Percentiles rank a stretch among this genome's conserved stretches.
Evolutionary conservation across 1,140 invertebrate species (phyloP).

Genomic region (Chelonus insularis): DNA sequence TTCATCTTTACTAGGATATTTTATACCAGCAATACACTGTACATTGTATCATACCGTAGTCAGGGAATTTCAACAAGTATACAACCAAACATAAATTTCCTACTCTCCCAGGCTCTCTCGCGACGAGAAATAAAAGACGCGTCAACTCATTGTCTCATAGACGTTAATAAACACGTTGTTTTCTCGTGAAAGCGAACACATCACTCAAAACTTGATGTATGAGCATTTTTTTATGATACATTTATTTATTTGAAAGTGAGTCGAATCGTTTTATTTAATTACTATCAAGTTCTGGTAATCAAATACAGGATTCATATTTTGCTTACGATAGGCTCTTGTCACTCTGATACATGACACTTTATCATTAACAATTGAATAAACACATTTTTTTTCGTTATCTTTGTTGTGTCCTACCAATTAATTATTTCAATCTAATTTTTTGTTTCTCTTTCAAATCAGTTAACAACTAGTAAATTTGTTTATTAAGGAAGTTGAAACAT

Average conservation of each 20-base stretch:
- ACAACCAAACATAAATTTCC: slow-evolving; percentile 14
- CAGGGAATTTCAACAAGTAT: no score
- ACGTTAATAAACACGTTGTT: neutral
- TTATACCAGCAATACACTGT: no score
- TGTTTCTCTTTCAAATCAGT: no score
- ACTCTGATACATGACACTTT: neutral
- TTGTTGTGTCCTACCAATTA: no score
- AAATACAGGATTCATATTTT: slow-evolving; percentile 10
- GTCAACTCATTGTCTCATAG: slow-evolving; percentile 17
- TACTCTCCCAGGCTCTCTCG: slow-evolving; percentile 27
- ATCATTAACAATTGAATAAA: no score
- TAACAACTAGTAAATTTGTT: no score
- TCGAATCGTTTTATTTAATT: slow-evolving; percentile 11
- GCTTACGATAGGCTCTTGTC: neutral
- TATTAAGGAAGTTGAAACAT: no score
- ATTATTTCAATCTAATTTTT: no score
- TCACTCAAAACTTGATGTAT: neutral
- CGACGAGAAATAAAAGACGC: neutral
- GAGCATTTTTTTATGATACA: neutral
- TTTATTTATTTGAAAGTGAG: slow-evolving; percentile 13
- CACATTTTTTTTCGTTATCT: no score
- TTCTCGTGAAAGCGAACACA: slow-evolving; percentile 22
- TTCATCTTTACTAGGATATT: neutral
- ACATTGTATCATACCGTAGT: no score
- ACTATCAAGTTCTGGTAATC: slow-evolving; percentile 5